These are phyloP conservation scores for Raphicerus campestris DNA, from an alignment of 2,113 vertebrate genomes.

Conservation along the genomic window DNA sequence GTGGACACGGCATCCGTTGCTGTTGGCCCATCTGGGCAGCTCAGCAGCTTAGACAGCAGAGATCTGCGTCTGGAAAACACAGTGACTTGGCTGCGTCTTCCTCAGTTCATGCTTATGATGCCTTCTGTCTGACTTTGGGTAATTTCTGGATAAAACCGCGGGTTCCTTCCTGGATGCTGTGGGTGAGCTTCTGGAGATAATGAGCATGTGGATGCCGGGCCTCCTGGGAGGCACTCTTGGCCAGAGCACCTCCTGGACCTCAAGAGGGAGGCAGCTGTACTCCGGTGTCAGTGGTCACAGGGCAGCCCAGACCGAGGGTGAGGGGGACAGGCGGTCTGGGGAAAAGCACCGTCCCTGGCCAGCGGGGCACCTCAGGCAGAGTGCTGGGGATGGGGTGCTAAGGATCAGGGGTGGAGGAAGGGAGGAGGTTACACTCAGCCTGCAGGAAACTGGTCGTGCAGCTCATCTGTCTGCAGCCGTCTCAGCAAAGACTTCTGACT, in stretches of 20 bases:
- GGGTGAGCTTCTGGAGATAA: neutral
- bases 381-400: neutral
- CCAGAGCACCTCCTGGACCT: neutral
- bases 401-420: neutral
- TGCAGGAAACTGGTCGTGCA: neutral
- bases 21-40: neutral
- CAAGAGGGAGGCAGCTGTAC: neutral
- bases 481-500: neutral
- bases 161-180: neutral
- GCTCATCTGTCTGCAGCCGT: neutral
- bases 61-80: neutral
- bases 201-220: rapidly evolving
- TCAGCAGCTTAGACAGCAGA: neutral
- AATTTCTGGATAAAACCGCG: neutral
- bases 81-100: neutral
- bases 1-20: rapidly evolving
- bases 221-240: neutral
- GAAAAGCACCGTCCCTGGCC: neutral
- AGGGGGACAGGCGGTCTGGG: neutral
- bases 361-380: neutral
- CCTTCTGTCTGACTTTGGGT: neutral
- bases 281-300: neutral
- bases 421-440: neutral
- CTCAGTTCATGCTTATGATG: neutral
- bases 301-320: neutral